Conservation (phyloP, 2,797 vertebrate genomes). For the Myotis findleyi region DNA sequence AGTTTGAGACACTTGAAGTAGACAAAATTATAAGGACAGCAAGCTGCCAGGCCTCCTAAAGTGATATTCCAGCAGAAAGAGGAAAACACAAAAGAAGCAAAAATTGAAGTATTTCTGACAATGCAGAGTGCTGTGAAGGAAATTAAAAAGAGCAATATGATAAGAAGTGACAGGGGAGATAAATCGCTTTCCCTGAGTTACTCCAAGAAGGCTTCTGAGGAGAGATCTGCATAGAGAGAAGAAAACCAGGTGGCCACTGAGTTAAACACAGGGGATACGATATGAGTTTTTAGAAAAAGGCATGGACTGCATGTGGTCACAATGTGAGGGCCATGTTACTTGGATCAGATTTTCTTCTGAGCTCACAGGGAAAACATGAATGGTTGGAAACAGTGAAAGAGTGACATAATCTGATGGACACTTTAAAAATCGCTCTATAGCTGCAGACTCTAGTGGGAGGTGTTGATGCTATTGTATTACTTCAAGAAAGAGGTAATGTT, state of each 20-base stretch:
- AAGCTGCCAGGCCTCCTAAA: neutral
- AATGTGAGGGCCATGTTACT: neutral
- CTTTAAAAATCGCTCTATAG: neutral
- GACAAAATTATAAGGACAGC: neutral
- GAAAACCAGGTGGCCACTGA: neutral
- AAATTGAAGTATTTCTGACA: neutral
- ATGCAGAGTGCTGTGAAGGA: neutral
- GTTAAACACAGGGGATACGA: neutral
- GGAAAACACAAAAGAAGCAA: neutral
- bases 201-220: neutral
- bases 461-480: neutral
- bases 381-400: neutral
- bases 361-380: neutral
- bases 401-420: neutral
- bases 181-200: neutral
- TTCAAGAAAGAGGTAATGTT: neutral
- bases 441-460: neutral
- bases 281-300: neutral
- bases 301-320: neutral
- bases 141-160: neutral
- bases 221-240: neutral
- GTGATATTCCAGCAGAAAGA: neutral
- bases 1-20: neutral
- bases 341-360: conserved; percentile 1
- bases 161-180: neutral